These are phyloP conservation scores for Tetramorium parvispinum DNA, from an alignment of 1,140 invertebrate species.

Conservation along the genomic window DNA sequence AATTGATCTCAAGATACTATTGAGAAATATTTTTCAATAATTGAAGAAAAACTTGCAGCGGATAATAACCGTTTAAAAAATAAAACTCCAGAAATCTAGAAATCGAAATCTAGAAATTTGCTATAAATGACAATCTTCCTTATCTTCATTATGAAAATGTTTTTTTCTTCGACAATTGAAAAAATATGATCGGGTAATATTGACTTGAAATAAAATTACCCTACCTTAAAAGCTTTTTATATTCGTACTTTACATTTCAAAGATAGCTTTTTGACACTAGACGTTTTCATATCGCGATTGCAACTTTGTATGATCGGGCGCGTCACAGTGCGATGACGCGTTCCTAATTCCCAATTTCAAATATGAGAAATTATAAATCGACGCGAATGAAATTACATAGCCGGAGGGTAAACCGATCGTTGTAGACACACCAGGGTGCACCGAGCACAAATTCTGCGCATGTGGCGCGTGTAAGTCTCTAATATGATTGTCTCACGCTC, in stretches of 20 bases:
- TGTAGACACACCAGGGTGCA: conserved; percentile 51
- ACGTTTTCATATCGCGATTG: conserved; percentile 38
- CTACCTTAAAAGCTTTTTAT: neutral
- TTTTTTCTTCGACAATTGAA: neutral
- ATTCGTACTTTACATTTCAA: neutral
- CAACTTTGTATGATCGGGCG: neutral
- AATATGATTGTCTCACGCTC: conserved; percentile 50
- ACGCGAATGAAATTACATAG: conserved; percentile 56
- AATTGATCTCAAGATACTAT: no score
- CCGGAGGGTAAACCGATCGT: conserved; percentile 67
- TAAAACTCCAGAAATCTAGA: neutral
- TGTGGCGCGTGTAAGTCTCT: conserved; percentile 49
- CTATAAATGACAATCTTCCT: neutral
- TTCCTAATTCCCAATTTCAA: conserved; percentile 71
- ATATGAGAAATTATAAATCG: conserved; percentile 70
- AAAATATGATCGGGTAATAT: neutral
- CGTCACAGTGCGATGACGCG: conserved; percentile 31
- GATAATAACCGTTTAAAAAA: neutral
- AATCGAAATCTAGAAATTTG: neutral
- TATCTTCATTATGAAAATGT: neutral
- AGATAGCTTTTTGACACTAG: neutral
- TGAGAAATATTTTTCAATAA: no score
- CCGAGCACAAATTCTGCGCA: conserved; percentile 62
- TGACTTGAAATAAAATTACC: conserved; percentile 7
- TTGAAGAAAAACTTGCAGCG: neutral